Conservation (phyloP, 2,888 invertebrate species). For the Venusia cambrica region DNA sequence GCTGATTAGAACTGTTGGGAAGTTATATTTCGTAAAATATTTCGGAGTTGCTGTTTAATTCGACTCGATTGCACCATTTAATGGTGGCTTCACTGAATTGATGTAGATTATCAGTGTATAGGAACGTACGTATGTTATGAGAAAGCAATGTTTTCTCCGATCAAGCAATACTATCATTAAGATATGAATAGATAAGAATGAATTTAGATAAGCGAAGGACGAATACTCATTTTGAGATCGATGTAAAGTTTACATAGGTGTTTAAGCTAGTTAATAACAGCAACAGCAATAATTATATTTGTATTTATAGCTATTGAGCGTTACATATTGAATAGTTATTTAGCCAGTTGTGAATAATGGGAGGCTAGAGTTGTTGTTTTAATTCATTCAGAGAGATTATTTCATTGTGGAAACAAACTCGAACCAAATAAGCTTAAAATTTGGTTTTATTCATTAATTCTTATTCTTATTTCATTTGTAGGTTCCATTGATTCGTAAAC, state of each 20-base stretch:
- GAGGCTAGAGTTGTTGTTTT: constrained; percentile 75
- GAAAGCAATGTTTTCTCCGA: constrained; percentile 70
- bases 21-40: too few relatives aligned
- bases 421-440: constrained; percentile 32
- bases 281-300: constrained; percentile 80
- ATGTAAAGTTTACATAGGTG: constrained; percentile 65
- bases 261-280: constrained; percentile 48
- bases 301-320: constrained; percentile 79
- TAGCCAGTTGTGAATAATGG: constrained; percentile 73
- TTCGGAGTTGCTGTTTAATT: too few relatives aligned
- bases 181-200: constrained; percentile 61
- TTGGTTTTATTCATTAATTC: constrained; percentile 21
- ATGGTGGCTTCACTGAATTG: constrained; percentile 60
- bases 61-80: constrained; percentile 53
- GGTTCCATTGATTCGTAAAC: constrained; percentile 41
- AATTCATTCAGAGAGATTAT: constrained; percentile 63
- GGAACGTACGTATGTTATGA: constrained; percentile 65
- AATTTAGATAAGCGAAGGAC: constrained; percentile 61
- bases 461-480: constrained; percentile 39
- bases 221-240: constrained; percentile 77
- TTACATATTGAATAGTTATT: constrained; percentile 76
- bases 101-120: constrained; percentile 30
- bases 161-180: constrained; percentile 77
- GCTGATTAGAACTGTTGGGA: too few relatives aligned
- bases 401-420: constrained; percentile 50